Conservation (phyloP, 2,113 vertebrate genomes). For the Neolamprologus fasciatus region DNA sequence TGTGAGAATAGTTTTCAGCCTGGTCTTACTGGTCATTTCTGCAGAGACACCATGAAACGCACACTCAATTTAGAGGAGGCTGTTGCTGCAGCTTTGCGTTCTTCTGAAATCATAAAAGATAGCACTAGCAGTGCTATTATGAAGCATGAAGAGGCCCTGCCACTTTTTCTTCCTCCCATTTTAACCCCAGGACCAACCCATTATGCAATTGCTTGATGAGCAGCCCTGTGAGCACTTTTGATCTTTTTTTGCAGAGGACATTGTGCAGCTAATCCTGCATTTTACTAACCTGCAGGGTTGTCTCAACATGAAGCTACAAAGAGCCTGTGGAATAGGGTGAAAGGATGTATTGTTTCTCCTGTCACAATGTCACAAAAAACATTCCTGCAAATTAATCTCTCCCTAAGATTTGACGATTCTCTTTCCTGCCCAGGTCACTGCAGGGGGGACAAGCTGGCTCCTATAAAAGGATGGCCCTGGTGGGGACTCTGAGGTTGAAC, state of each 20-base stretch:
- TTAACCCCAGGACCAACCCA: neutral
- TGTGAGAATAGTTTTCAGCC: neutral
- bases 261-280: neutral
- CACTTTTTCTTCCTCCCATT: neutral
- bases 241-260: neutral
- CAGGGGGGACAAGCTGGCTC: neutral
- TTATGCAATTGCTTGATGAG: accelerated
- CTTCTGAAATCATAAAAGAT: neutral
- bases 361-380: neutral
- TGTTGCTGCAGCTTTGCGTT: neutral
- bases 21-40: no score
- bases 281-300: neutral
- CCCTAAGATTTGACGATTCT: neutral
- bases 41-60: accelerated
- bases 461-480: neutral
- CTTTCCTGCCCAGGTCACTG: neutral
- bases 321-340: neutral
- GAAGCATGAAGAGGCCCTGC: neutral
- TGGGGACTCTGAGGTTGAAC: neutral
- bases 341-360: neutral
- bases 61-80: neutral
- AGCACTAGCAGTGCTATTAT: neutral
- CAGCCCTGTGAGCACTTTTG: neutral
- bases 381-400: neutral
- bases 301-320: neutral